A percentile compares a stretch with the other conserved stretches of the same genome.
These are phyloP conservation scores for Penaeus indicus DNA, from an alignment of 1,140 invertebrate species.

Conservation along the genomic window DNA sequence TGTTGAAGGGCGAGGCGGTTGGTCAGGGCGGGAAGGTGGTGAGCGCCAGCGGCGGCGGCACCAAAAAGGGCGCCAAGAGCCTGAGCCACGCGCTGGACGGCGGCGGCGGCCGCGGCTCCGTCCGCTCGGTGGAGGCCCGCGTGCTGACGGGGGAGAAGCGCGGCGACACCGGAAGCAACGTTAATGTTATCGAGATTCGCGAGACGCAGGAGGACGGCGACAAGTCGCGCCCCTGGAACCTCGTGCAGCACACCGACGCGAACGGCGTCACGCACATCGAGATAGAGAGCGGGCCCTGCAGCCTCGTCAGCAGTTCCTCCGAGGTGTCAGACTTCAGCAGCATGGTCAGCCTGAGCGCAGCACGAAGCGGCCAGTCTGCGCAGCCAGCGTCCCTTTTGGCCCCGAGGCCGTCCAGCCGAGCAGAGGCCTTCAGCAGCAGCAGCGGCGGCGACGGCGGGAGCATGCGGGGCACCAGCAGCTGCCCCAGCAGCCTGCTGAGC, in stretches of 20 bases:
- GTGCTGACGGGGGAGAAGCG: not conserved
- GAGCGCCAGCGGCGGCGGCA: not conserved
- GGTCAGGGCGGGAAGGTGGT: not conserved
- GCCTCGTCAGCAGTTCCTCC: constrained; percentile 38
- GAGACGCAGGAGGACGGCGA: not conserved
- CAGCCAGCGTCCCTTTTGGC: constrained; percentile 10
- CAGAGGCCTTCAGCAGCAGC: not conserved
- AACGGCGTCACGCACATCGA: constrained; percentile 65
- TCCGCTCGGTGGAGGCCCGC: not conserved
- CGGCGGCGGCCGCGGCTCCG: not conserved
- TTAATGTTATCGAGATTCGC: constrained; percentile 62
- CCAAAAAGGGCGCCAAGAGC: constrained; percentile 8
- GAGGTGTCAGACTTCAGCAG: constrained; percentile 38
- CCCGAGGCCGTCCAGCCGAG: not conserved
- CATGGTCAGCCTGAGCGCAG: constrained; percentile 7
- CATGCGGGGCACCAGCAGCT: not conserved
- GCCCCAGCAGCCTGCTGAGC: constrained; percentile 45
- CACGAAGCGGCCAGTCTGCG: constrained; percentile 33
- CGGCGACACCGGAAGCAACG: not conserved
- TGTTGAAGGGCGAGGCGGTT: not conserved
- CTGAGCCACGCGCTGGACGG: not conserved
- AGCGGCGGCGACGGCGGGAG: not conserved
- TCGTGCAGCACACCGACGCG: constrained; percentile 51
- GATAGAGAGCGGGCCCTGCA: constrained; percentile 59
- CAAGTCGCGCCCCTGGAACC: constrained; percentile 1